A percentile compares a stretch with the other conserved stretches of the same genome.
Evolutionary conservation across 2,888 invertebrate species (phyloP).

Genomic region (Leistus spinibarbis): DNA sequence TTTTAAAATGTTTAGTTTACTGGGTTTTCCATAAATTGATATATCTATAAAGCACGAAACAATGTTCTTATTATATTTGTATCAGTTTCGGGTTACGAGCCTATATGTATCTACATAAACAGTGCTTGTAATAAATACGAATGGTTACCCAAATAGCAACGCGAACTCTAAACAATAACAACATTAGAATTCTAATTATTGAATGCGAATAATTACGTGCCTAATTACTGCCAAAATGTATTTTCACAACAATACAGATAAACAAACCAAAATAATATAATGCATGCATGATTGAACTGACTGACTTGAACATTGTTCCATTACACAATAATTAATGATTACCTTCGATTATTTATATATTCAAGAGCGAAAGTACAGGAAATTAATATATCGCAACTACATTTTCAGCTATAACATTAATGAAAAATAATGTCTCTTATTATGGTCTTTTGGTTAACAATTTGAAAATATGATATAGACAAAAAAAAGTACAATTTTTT

Average conservation of each 20-base stretch:
- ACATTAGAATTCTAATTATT: background rate
- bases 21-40: background rate
- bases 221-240: background rate
- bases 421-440: no score
- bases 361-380: background rate
- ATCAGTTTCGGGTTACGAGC: background rate
- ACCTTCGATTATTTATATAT: background rate
- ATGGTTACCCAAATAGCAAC: background rate
- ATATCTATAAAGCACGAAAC: background rate
- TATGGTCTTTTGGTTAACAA: no score
- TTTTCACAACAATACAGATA: background rate
- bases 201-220: background rate
- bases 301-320: background rate
- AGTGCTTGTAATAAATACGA: background rate
- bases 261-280: background rate
- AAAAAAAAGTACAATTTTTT: no score
- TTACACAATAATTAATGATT: background rate
- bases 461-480: no score
- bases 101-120: no score
- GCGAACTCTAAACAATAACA: background rate
- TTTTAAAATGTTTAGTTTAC: background rate
- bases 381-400: no score
- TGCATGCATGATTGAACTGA: background rate
- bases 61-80: background rate
- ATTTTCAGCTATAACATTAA: no score